Evolutionary conservation across 2,888 invertebrate species (phyloP).

Genomic region (Hyalella azteca): DNA sequence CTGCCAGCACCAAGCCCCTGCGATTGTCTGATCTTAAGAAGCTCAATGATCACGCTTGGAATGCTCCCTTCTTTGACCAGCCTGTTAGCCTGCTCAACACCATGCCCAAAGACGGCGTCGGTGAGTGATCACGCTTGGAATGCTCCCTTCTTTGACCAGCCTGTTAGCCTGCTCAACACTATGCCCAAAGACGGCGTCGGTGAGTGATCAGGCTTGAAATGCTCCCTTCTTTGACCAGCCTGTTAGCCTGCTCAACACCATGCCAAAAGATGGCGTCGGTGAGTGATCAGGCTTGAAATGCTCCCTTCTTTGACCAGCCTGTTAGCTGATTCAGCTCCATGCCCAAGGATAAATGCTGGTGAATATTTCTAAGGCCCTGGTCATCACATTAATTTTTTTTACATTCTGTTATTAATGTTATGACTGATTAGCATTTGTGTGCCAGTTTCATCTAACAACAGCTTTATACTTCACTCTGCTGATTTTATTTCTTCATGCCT

Average conservation of each 20-base stretch:
- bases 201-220: neutral
- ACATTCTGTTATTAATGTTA: too few species aligned
- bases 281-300: neutral
- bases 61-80: slow-evolving; percentile 29
- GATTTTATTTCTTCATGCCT: too few species aligned
- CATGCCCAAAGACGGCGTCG: neutral
- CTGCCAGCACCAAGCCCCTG: neutral
- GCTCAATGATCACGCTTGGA: neutral
- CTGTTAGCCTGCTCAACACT: slow-evolving; percentile 4
- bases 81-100: slow-evolving; percentile 5
- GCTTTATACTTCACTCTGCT: too few species aligned
- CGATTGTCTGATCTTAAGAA: neutral
- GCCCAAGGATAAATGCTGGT: too few species aligned
- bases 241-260: slow-evolving; percentile 11
- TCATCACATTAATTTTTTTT: too few species aligned
- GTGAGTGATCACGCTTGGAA: slow-evolving; percentile 8
- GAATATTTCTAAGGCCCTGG: too few species aligned
- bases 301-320: slow-evolving; percentile 23
- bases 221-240: slow-evolving; percentile 28
- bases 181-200: slow-evolving; percentile 1
- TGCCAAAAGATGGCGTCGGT: slow-evolving; percentile 1
- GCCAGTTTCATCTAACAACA: too few species aligned
- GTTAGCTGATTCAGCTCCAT: slow-evolving; percentile 1
- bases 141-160: slow-evolving; percentile 26
- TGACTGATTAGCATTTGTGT: too few species aligned